Conservation (phyloP, 2,888 invertebrate genomes). For the Myopa tessellatipennis region DNA sequence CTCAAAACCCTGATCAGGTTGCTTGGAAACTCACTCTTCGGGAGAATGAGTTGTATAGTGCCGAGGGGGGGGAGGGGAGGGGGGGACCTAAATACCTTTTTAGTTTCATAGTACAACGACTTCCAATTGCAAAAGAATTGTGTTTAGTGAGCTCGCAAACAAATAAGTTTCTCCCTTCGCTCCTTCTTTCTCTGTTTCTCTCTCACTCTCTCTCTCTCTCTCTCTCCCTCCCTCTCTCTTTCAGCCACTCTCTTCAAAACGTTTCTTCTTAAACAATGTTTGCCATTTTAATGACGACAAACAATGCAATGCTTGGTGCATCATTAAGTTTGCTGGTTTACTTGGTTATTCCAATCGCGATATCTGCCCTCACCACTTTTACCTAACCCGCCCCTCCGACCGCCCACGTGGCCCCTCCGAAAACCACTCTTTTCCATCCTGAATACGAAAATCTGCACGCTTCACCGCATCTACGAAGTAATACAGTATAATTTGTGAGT, state of each 20-base stretch:
- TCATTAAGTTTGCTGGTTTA: slow-evolving; percentile 18
- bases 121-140: not conserved
- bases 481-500: slow-evolving; percentile 24
- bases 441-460: slow-evolving; percentile 18
- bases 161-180: not conserved
- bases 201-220: too few relatives aligned
- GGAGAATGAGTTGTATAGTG: too few relatives aligned
- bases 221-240: not conserved
- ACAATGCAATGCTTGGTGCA: slow-evolving; percentile 41
- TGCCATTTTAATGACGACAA: slow-evolving; percentile 40
- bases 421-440: not conserved
- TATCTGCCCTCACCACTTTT: not conserved
- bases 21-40: too few relatives aligned
- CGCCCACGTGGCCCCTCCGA: not conserved
- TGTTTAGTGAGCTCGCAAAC: not conserved
- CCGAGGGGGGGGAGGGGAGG: not conserved
- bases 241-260: not conserved
- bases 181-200: not conserved
- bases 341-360: not conserved
- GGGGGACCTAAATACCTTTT: not conserved
- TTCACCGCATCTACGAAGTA: not conserved
- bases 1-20: not conserved
- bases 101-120: not conserved
- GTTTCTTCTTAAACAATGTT: not conserved
- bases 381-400: too few relatives aligned